Base-by-base conservation (phyloP, 2,888 invertebrate genomes). In the Diaphora mendica region DNA sequence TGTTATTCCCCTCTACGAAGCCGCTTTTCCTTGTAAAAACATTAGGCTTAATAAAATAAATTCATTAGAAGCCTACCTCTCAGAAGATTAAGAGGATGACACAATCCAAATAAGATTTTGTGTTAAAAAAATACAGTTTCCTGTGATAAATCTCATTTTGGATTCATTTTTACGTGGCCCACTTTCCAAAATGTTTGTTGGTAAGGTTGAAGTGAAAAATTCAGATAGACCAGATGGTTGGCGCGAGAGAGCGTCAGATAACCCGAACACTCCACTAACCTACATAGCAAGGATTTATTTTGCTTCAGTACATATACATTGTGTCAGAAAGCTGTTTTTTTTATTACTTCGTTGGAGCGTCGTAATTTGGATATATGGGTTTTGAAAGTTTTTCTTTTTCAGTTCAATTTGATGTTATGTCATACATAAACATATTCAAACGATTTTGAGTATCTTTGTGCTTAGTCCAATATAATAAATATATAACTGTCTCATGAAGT, bases 151-250 rank as follows among this genome's bases (percentile, higher is more conserved):
- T 83, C 73, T 79, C 72, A 73, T 74, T 76, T 77, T 77, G 82
- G 77, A 81, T 77, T 81, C 82, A 85, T 78, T 83, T 80, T 78
- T 74, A 64, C 70, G 77, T 82, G 88, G 86, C 89, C 89, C 79
- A 88, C 79, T 88, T 87, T 82, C 75, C 59, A 66, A 74, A 82
- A 82, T 70, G 71, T 79, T 81, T 86, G 80, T 81, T 77, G 65
- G 75, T 79, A 85, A 84, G 82, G 86, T 83, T 83, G 82, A 84
- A 86, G 87, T 86, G 85, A 90, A 89, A 86, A 84, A 85, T 86
- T 86, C 79, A 83, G 78, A 79, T 75, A 74, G 79, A 79, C 80
- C 90, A 90, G 88, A 86, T 89, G 90, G 90, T 83, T 81, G 77
- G 83, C 88, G 88, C 55, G 79, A 75, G 87, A 64, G 78, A 75